A percentile compares a stretch with the other conserved stretches of the same genome.
These are phyloP conservation scores for Apomyelois bistriatella DNA, from an alignment of 2,888 invertebrate species.

Conservation along the genomic window DNA sequence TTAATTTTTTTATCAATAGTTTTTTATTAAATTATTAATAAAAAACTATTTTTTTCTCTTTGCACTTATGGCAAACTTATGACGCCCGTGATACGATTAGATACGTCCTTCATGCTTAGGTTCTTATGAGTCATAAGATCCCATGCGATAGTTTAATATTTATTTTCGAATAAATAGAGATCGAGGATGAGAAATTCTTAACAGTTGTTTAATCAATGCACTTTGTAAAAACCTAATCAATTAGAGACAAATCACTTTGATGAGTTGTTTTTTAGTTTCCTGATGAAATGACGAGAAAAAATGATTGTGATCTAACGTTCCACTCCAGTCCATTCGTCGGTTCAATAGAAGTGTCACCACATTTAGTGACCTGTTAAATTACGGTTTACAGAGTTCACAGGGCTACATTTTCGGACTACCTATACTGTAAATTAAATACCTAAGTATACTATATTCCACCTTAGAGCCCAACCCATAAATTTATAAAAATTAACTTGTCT, in stretches of 20 bases:
- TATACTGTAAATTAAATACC: too few relatives aligned
- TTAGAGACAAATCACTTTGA: constrained; percentile 31
- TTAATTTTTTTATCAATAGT: too few relatives aligned
- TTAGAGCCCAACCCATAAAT: too few relatives aligned
- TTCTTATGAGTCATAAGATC: too few relatives aligned
- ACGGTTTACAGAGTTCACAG: constrained; percentile 12
- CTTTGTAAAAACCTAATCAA: constrained; percentile 43
- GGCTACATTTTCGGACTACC: neutral
- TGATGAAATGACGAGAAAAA: constrained; percentile 37
- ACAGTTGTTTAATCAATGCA: constrained; percentile 16
- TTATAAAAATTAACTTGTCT: too few relatives aligned
- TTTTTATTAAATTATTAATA: too few relatives aligned
- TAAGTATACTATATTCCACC: too few relatives aligned
- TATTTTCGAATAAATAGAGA: neutral
- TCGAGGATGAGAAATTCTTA: constrained; percentile 7
- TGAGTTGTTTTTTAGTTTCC: constrained; percentile 53
- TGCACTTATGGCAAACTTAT: too few relatives aligned
- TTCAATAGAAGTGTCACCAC: constrained; percentile 41
- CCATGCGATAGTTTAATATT: too few relatives aligned
- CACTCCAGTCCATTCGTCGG: constrained; percentile 40
- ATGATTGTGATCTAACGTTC: constrained; percentile 43
- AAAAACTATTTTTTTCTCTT: too few relatives aligned
- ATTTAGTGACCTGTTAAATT: constrained; percentile 62
- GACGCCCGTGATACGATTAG: too few relatives aligned
- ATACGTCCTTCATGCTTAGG: too few relatives aligned